These are phyloP conservation scores for Caenorhabditis latens DNA, from an alignment of 1,140 invertebrate species.

Conservation along the genomic window DNA sequence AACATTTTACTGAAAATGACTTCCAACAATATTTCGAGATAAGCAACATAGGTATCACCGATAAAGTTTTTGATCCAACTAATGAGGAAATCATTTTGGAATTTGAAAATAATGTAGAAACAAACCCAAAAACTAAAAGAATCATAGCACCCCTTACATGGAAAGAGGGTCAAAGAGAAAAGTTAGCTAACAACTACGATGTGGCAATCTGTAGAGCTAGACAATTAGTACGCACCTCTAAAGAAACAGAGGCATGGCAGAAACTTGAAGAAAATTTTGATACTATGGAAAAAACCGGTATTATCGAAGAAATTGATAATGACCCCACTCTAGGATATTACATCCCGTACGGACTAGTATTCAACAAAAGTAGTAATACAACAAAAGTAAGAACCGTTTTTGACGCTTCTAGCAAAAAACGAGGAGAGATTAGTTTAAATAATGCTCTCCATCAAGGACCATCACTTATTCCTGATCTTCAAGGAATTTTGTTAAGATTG, in stretches of 20 bases:
- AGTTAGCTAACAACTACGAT: neutral
- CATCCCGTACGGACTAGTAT: neutral
- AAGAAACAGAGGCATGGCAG: neutral
- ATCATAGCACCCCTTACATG: neutral
- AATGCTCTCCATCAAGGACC: slow-evolving; percentile 5
- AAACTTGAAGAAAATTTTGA: neutral
- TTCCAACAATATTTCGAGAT: slow-evolving; percentile 1
- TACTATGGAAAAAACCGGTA: neutral
- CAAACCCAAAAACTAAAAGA: neutral
- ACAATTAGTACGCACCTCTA: neutral
- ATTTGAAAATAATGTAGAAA: neutral
- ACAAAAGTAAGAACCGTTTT: neutral
- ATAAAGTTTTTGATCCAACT: neutral
- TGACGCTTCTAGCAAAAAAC: neutral
- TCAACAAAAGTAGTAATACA: neutral
- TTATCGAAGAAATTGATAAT: neutral
- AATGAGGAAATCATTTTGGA: neutral
- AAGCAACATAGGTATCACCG: neutral
- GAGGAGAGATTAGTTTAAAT: neutral
- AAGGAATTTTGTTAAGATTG: neutral
- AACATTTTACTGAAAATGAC: neutral
- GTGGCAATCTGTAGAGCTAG: slow-evolving; percentile 1
- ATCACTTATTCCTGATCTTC: neutral
- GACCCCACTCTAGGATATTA: neutral
- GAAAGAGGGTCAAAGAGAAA: neutral